Conservation (phyloP, 2,888 invertebrate genomes). For the Eupithecia pulchellata region DNA sequence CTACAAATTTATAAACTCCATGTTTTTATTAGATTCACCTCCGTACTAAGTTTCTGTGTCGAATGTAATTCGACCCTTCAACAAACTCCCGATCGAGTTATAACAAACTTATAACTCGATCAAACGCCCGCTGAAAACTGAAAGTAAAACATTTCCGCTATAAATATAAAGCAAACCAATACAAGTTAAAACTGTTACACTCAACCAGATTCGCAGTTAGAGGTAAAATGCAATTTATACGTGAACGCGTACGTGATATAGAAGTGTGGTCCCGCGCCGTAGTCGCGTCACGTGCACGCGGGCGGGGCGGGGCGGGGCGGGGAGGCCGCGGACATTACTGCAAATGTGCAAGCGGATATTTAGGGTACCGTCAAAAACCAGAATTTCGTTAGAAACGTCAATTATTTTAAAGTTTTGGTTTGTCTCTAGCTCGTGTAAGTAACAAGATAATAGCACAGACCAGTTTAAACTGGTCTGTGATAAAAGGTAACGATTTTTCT, state of each 20-base stretch:
- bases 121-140: neutral
- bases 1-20: neutral
- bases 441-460: too few relatives aligned
- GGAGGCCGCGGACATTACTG: slow-evolving; percentile 36
- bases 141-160: slow-evolving; percentile 1
- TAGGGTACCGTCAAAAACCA: slow-evolving; percentile 21
- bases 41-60: neutral
- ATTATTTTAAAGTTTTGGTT: neutral
- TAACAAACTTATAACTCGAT: neutral
- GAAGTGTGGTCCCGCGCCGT: slow-evolving; percentile 39
- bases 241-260: slow-evolving; percentile 61
- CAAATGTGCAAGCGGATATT: slow-evolving; percentile 52
- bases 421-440: neutral
- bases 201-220: slow-evolving; percentile 53
- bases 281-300: slow-evolving; percentile 61
- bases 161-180: slow-evolving; percentile 20
- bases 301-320: neutral
- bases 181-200: slow-evolving; percentile 28
- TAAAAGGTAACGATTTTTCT: too few relatives aligned
- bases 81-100: neutral
- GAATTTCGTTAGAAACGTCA: neutral
- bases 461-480: too few relatives aligned
- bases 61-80: neutral
- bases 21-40: neutral
- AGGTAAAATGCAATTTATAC: slow-evolving; percentile 60